phyloP scores from a whole-genome alignment of 1,140 invertebrate genomes.

The Drosophila ercepeae region DNA sequence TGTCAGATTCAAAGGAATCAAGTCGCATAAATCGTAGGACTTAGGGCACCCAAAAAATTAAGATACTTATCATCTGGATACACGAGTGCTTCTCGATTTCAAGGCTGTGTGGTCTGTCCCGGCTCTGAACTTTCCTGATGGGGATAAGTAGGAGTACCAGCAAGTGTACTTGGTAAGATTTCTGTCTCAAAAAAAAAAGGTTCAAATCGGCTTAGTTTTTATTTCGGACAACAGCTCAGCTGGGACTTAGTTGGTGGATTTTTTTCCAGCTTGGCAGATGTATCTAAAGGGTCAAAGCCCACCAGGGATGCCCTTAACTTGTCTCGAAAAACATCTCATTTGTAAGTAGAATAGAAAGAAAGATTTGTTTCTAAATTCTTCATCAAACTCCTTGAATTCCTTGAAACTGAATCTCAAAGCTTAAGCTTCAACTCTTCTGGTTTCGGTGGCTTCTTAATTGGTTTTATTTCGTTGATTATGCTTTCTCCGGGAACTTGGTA shows the following conservation, averaged over 20 bases:
- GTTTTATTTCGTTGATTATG: conserved; percentile 3
- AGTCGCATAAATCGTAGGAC: conserved; percentile 66
- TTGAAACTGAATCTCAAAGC: no score
- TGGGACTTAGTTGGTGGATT: conserved; percentile 1
- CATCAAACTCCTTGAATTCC: no score
- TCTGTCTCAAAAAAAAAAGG: not conserved
- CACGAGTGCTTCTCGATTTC: not conserved
- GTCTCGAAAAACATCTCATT: no score
- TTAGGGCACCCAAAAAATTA: conserved; percentile 14
- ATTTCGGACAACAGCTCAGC: not conserved
- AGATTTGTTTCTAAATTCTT: no score
- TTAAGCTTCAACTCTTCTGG: no score
- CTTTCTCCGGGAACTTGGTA: conserved; percentile 16
- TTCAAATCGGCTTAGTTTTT: conserved; percentile 24
- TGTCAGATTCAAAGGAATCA: conserved; percentile 55
- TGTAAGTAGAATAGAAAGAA: no score
- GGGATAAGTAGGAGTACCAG: conserved; percentile 2
- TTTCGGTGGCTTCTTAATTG: not conserved
- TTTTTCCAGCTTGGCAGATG: not conserved
- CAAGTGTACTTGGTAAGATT: conserved; percentile 9
- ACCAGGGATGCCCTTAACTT: no score
- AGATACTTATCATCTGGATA: conserved; percentile 54
- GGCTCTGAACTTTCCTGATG: conserved; percentile 4
- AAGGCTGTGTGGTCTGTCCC: conserved; percentile 37
- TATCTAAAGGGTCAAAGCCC: not conserved